phyloP scores from a whole-genome alignment of 1,140 invertebrate genomes.

The Monomorium pharaonis region DNA sequence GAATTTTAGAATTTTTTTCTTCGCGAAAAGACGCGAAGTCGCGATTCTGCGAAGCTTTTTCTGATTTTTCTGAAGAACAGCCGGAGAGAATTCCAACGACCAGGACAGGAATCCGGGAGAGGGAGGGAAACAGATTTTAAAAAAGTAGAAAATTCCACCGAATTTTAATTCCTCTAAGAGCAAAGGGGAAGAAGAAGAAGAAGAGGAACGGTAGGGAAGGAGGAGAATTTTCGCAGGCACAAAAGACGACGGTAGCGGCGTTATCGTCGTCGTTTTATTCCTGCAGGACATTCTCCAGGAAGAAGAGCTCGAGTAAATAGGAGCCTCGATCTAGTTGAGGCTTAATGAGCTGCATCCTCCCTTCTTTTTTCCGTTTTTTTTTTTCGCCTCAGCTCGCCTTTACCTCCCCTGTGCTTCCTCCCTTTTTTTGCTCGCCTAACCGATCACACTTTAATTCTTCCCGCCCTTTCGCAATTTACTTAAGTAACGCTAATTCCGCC shows the following conservation, averaged over 20 bases:
- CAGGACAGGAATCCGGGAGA: background rate
- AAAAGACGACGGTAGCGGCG: constrained; percentile 4
- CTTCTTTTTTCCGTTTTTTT: background rate
- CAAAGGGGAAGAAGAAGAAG: background rate
- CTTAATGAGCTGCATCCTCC: constrained; percentile 56
- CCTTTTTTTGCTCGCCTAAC: constrained; percentile 41
- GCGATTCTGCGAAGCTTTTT: background rate
- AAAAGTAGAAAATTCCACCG: background rate
- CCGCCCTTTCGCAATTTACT: constrained; percentile 59
- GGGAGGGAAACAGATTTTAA: background rate
- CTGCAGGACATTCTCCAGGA: background rate
- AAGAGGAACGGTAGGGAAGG: background rate
- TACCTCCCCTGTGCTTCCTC: background rate
- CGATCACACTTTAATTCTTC: constrained; percentile 55
- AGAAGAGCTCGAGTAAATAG: constrained; percentile 43
- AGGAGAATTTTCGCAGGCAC: background rate
- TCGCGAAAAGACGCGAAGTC: background rate
- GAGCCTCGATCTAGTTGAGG: constrained; percentile 48
- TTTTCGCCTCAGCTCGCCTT: background rate
- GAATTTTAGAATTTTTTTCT: background rate
- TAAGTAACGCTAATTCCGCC: constrained; percentile 56
- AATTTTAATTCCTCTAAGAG: constrained; percentile 43
- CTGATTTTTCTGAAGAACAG: constrained; percentile 9
- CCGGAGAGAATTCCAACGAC: background rate
- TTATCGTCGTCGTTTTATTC: constrained; percentile 36